phyloP scores from a whole-genome alignment of 2,113 vertebrate genomes.

The Thunnus thynnus region DNA sequence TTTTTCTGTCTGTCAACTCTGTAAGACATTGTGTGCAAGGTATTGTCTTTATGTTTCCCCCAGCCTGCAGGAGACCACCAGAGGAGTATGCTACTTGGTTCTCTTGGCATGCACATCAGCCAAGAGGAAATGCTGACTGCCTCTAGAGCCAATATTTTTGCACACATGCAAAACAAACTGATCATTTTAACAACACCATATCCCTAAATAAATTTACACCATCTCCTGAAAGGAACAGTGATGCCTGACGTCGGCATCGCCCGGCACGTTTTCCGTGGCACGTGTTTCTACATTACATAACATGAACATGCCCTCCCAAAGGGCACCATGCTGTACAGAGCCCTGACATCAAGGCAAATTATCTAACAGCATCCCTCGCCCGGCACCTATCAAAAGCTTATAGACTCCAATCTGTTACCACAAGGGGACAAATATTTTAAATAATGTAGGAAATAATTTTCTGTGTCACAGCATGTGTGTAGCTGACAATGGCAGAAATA shows the following conservation, averaged over 20 bases:
- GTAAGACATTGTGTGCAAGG: not conserved
- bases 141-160: constrained; percentile 16
- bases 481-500: constrained; percentile 41
- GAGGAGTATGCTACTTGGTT: constrained; percentile 9
- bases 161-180: constrained; percentile 48
- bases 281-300: constrained; percentile 77
- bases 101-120: not conserved
- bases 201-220: constrained; percentile 22
- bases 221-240: constrained; percentile 39
- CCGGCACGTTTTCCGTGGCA: constrained; percentile 70
- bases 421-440: constrained; percentile 4
- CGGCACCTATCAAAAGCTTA: constrained; percentile 23
- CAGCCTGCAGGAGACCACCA: constrained; percentile 9
- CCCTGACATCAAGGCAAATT: constrained; percentile 62
- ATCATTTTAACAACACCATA: not conserved
- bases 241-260: constrained; percentile 47
- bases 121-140: constrained; percentile 24
- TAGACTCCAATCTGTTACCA: constrained; percentile 11
- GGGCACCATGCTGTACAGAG: constrained; percentile 57
- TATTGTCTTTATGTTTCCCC: not conserved
- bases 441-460: constrained; percentile 11
- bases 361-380: constrained; percentile 42
- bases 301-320: constrained; percentile 66
- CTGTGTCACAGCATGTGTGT: constrained; percentile 28
- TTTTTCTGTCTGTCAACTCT: not conserved